Evolutionary conservation across 30 jellyfish, hydroid and myxozoan species (phyloP).

Genomic region (Hydra vulgaris): DNA sequence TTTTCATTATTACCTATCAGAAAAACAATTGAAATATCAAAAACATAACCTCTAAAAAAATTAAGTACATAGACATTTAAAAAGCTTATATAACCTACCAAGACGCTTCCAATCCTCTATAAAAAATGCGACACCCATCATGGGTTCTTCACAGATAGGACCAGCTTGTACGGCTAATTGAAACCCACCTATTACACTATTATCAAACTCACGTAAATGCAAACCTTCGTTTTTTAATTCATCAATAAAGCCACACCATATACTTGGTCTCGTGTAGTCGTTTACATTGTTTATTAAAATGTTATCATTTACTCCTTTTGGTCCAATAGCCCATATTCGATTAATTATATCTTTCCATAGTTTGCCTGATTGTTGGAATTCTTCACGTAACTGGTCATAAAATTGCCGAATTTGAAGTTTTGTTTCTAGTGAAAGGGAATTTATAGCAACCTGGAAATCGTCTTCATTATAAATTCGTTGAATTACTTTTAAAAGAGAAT

Average conservation of each 20-base stretch:
- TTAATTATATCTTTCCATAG: slow-evolving; percentile 49
- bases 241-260: slow-evolving; percentile 56
- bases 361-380: slow-evolving; percentile 47
- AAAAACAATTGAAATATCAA: background rate
- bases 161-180: slow-evolving; percentile 92
- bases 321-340: slow-evolving; percentile 92
- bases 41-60: too few relatives aligned
- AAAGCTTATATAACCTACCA: too few relatives aligned
- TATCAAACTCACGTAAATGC: slow-evolving; percentile 64
- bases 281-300: slow-evolving; percentile 53
- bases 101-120: slow-evolving; percentile 58
- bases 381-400: slow-evolving; percentile 29
- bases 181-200: slow-evolving; percentile 82
- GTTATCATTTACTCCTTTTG: slow-evolving; percentile 75
- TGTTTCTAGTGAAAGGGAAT: slow-evolving; percentile 31
- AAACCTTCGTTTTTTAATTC: background rate
- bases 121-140: slow-evolving; percentile 92
- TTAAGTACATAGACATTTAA: too few relatives aligned
- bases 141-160: slow-evolving; percentile 98
- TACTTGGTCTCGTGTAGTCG: slow-evolving; percentile 47
- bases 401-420: slow-evolving; percentile 28
- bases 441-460: slow-evolving; percentile 42
- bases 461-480: slow-evolving; percentile 49
- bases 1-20: background rate
- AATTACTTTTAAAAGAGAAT: slow-evolving; percentile 41